phyloP scores from a whole-genome alignment of 2,888 invertebrate genomes.

The Caenorhabditis sulstoni region DNA sequence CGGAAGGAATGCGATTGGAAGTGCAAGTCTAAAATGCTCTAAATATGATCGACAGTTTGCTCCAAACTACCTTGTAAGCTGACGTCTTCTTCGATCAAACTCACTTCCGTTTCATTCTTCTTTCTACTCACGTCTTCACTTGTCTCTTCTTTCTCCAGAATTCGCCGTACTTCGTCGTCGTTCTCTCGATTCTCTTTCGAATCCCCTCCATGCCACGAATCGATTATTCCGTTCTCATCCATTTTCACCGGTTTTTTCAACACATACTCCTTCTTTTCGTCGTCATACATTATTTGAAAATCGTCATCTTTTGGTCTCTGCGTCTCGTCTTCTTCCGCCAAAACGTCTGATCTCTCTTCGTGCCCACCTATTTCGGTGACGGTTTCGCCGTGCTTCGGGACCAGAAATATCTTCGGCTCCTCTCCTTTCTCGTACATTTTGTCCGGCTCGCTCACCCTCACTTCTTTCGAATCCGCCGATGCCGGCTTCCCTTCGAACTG shows the following conservation, averaged over 20 bases:
- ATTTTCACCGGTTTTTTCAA: conserved; percentile 35
- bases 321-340: conserved; percentile 23
- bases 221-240: conserved; percentile 44
- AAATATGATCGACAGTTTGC: background rate
- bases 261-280: conserved; percentile 43
- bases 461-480: conserved; percentile 21
- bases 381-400: conserved; percentile 36
- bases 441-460: conserved; percentile 35
- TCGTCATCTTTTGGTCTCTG: conserved; percentile 29
- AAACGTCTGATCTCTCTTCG: conserved; percentile 1
- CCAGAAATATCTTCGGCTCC: conserved; percentile 31
- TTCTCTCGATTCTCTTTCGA: conserved; percentile 27
- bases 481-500: conserved; percentile 21
- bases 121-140: conserved; percentile 3
- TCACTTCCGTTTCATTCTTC: conserved; percentile 18
- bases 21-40: conserved; percentile 16
- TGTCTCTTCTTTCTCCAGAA: conserved; percentile 35
- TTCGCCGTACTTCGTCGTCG: conserved; percentile 17
- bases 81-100: conserved; percentile 19
- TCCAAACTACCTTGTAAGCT: conserved; percentile 14
- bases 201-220: conserved; percentile 53
- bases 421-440: conserved; percentile 46
- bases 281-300: conserved; percentile 54
- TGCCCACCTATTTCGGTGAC: conserved; percentile 16
- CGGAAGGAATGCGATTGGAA: conserved; percentile 19